Evolutionary conservation across 2,113 vertebrate species (phyloP).

Genomic region (Excalfactoria chinensis): DNA sequence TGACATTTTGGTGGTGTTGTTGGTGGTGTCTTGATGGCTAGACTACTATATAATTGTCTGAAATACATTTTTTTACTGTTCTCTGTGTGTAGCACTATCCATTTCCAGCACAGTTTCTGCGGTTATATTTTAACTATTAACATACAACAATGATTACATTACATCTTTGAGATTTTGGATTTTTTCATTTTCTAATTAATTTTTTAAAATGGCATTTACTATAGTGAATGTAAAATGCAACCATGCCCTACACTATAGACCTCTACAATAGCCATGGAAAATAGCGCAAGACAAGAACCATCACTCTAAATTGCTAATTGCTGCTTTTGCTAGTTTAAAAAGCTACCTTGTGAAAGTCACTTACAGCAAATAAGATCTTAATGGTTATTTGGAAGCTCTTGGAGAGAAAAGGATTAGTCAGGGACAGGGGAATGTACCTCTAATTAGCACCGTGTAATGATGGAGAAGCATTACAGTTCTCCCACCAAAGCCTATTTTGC

Average conservation of each 20-base stretch:
- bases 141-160: not conserved
- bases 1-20: not conserved
- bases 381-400: not conserved
- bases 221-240: not conserved
- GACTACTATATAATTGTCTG: not conserved
- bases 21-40: not conserved
- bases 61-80: not conserved
- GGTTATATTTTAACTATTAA: not conserved
- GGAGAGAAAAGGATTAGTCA: not conserved
- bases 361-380: not conserved
- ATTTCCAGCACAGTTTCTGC: not conserved
- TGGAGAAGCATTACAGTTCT: not conserved
- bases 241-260: not conserved
- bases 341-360: not conserved
- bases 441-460: not conserved
- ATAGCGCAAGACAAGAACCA: not conserved
- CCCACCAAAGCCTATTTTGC: not conserved
- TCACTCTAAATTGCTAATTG: not conserved
- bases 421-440: not conserved
- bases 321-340: not conserved
- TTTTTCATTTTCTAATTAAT: not conserved
- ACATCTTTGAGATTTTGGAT: not conserved
- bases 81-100: not conserved
- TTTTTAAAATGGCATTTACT: not conserved
- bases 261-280: not conserved